Evolutionary conservation across 2,888 invertebrate genomes (phyloP).

Genomic region (Sinelater perroti): DNA sequence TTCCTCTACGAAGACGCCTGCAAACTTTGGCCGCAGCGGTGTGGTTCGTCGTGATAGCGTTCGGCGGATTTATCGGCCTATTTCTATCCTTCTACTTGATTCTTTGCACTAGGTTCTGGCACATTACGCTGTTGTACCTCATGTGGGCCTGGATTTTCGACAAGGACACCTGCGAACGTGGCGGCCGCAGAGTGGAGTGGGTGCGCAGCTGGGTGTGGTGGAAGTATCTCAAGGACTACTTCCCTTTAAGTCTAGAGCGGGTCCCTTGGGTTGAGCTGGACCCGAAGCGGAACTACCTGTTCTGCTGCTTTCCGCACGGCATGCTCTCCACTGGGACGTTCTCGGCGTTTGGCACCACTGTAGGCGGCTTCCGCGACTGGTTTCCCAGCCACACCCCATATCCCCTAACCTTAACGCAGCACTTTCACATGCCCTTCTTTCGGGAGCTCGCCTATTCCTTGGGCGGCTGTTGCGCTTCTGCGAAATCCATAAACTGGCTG

Average conservation of each 20-base stretch:
- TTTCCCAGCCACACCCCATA: conserved; percentile 64
- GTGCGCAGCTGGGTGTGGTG: conserved; percentile 74
- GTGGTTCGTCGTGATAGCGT: conserved; percentile 75
- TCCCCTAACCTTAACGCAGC: conserved; percentile 68
- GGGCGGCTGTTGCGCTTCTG: conserved; percentile 69
- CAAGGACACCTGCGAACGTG: conserved; percentile 66
- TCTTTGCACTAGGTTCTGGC: conserved; percentile 65
- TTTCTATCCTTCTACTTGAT: conserved; percentile 68
- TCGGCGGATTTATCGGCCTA: conserved; percentile 66
- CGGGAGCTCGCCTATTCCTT: conserved; percentile 72
- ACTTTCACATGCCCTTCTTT: conserved; percentile 77
- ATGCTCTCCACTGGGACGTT: conserved; percentile 80
- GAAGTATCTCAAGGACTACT: conserved; percentile 81
- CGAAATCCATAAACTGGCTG: conserved; percentile 71
- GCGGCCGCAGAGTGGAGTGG: conserved; percentile 60
- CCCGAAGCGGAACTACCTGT: conserved; percentile 82
- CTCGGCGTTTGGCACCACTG: conserved; percentile 79
- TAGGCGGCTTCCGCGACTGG: conserved; percentile 60
- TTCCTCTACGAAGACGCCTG: conserved; percentile 80
- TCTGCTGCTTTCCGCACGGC: conserved; percentile 88
- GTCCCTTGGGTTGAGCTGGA: conserved; percentile 85
- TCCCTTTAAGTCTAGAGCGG: conserved; percentile 85
- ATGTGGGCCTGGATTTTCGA: conserved; percentile 70
- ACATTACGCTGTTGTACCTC: conserved; percentile 68
- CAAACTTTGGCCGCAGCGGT: conserved; percentile 82